A percentile compares a stretch with the other conserved stretches of the same genome.
These are phyloP conservation scores for Muscicapa striata DNA, from an alignment of 2,797 vertebrate species.

Conservation along the genomic window DNA sequence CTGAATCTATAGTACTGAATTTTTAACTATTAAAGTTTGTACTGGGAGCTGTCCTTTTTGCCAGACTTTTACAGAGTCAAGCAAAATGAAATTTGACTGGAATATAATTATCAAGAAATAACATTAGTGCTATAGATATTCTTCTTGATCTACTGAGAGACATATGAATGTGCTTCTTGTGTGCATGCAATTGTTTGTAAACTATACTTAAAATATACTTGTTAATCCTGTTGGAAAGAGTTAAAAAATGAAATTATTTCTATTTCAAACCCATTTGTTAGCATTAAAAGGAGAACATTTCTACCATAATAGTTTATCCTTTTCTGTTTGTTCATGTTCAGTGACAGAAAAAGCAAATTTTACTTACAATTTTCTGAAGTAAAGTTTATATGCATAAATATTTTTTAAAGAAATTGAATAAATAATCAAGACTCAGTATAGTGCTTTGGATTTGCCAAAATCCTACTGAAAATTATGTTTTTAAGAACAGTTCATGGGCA, in stretches of 20 bases:
- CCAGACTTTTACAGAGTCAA: not conserved
- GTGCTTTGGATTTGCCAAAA: not conserved
- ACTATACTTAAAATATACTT: not conserved
- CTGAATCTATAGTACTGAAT: not conserved
- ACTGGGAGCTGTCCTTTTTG: not conserved
- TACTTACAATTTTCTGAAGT: not conserved
- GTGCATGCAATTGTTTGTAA: not conserved
- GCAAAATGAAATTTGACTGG: not conserved
- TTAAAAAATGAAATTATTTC: not conserved
- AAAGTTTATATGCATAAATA: not conserved
- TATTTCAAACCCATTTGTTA: not conserved
- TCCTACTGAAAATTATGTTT: not conserved
- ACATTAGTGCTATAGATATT: fast-evolving
- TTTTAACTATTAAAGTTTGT: not conserved
- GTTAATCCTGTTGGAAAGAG: not conserved
- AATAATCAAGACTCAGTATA: not conserved
- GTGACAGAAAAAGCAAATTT: not conserved
- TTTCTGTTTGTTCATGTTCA: not conserved
- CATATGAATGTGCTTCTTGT: fast-evolving
- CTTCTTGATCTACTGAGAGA: not conserved
- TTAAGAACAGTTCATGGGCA: not conserved
- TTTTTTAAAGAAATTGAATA: not conserved
- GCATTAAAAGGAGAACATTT: not conserved
- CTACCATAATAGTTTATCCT: not conserved
- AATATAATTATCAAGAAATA: not conserved